phyloP scores from a whole-genome alignment of 1,140 invertebrate genomes.

The Prorops nasuta region DNA sequence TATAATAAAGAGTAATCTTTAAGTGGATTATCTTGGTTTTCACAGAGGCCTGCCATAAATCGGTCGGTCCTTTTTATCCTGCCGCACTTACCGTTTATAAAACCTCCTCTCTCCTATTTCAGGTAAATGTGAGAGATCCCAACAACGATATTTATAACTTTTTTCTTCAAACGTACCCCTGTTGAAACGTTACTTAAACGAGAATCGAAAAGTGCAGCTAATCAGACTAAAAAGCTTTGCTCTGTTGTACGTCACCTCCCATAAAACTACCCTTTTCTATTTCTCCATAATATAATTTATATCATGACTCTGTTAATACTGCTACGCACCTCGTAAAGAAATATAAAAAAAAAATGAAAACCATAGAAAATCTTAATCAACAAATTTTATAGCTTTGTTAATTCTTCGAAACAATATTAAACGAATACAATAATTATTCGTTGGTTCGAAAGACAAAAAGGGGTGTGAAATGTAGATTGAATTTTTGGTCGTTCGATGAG shows the following conservation, averaged over 20 bases:
- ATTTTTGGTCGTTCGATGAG: background rate
- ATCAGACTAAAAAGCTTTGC: background rate
- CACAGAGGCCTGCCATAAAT: conserved; percentile 18
- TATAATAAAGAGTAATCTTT: conserved; percentile 7
- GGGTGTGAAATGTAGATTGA: background rate
- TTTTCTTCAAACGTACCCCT: no score
- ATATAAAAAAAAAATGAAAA: no score
- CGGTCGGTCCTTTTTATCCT: conserved; percentile 21
- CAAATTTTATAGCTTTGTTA: background rate
- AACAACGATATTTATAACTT: conserved; percentile 10
- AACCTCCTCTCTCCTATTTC: background rate
- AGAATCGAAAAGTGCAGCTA: background rate
- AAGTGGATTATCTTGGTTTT: conserved; percentile 27
- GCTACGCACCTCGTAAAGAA: no score
- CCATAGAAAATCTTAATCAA: background rate
- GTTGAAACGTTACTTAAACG: no score
- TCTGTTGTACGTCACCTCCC: background rate
- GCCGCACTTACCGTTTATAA: background rate
- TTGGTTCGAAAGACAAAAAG: no score
- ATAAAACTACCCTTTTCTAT: no score
- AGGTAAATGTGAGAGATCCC: background rate
- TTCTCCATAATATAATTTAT: no score
- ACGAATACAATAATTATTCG: no score
- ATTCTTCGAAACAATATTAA: no score
- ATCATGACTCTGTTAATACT: no score